phyloP scores from a whole-genome alignment of 64 coral and sea anemone species.

The Cladopsammia gracilis region DNA sequence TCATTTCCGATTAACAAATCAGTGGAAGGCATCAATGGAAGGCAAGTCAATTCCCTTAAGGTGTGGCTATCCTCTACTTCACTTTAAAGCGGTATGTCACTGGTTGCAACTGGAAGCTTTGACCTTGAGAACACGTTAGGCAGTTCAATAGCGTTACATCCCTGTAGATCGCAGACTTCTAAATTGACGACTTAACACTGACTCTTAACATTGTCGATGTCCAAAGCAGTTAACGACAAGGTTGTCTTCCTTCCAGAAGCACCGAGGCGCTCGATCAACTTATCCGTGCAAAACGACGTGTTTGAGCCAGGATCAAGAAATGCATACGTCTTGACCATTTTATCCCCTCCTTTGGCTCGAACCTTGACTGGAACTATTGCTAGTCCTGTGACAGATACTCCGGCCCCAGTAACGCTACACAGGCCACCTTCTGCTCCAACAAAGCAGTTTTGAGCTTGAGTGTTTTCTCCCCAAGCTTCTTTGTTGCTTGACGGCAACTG shows the following conservation, averaged over 20 bases:
- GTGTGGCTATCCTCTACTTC: constrained; percentile 43
- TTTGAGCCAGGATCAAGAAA: constrained; percentile 61
- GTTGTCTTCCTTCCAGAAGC: not conserved
- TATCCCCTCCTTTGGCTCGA: not conserved
- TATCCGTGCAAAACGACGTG: constrained; percentile 42
- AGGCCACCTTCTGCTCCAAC: not conserved
- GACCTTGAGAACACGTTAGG: constrained; percentile 36
- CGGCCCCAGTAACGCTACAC: not conserved
- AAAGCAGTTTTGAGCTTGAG: not conserved
- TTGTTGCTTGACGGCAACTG: not conserved
- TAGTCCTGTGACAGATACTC: constrained; percentile 2
- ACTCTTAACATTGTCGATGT: not conserved
- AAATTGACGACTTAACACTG: constrained; percentile 3
- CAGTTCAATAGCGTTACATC: constrained; percentile 5
- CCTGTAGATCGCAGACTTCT: constrained; percentile 32
- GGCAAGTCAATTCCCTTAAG: constrained; percentile 48
- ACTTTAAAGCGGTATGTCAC: constrained; percentile 31
- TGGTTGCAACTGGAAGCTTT: constrained; percentile 27
- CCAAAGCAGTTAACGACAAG: constrained; percentile 44
- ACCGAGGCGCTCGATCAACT: constrained; percentile 2
- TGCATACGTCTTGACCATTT: constrained; percentile 4
- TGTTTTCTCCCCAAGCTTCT: not conserved
- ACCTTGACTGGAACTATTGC: constrained; percentile 65
- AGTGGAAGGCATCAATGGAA: constrained; percentile 18
- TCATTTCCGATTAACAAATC: constrained; percentile 72